These are phyloP conservation scores for Microctonus hyperodae DNA, from an alignment of 2,888 invertebrate species.

Conservation along the genomic window DNA sequence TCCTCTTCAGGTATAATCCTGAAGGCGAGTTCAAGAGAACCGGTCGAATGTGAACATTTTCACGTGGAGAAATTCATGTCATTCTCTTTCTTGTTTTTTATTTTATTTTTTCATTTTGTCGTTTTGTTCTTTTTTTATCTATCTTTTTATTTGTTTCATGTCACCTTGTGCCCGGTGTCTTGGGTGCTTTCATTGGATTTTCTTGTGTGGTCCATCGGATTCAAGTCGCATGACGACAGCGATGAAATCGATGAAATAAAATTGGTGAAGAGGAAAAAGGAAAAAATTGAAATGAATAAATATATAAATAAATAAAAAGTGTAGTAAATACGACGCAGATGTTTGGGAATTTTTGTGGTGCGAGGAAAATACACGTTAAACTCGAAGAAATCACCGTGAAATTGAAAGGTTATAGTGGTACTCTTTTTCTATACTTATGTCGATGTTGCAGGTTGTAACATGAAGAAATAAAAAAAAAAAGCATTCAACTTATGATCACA, in stretches of 20 bases:
- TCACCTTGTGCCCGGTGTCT: not conserved
- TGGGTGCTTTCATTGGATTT: not conserved
- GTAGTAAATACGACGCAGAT: conserved; percentile 5
- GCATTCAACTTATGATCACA: not conserved
- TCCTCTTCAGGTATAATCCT: not conserved
- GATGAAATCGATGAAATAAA: not conserved
- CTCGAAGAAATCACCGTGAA: conserved; percentile 46
- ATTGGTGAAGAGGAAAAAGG: not conserved
- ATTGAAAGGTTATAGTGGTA: conserved; percentile 43
- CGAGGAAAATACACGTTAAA: conserved; percentile 40
- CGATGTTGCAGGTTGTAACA: conserved; percentile 9
- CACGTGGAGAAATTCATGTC: conserved; percentile 16
- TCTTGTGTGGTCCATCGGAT: not conserved
- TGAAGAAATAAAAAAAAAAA: not conserved
- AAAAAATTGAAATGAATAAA: too few species aligned
- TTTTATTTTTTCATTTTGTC: not conserved
- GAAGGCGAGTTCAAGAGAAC: not conserved
- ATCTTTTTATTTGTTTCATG: not conserved
- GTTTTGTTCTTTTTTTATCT: not conserved
- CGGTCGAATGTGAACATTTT: conserved; percentile 2
- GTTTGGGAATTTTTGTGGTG: conserved; percentile 13
- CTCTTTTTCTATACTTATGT: not conserved
- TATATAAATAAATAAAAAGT: too few species aligned
- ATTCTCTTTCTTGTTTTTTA: not conserved
- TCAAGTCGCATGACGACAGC: not conserved